Conservation (phyloP, 2,113 vertebrate species). For the Crypturellus undulatus region DNA sequence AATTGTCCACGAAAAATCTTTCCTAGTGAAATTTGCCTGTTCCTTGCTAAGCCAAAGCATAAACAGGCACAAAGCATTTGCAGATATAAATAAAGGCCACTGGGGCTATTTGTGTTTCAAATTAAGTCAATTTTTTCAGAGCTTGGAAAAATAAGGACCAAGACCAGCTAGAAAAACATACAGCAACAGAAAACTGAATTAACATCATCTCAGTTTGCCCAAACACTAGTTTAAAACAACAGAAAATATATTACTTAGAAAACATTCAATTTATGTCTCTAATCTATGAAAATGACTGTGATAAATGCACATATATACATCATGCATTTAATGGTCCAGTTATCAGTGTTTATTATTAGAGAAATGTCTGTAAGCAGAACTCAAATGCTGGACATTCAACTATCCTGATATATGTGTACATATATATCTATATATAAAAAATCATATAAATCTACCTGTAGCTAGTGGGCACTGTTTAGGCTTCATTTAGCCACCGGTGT, state of each 20-base stretch:
- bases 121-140: background rate
- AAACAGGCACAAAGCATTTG: background rate
- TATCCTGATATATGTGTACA: background rate
- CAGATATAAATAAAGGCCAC: background rate
- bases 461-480: background rate
- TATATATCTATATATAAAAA: background rate
- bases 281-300: background rate
- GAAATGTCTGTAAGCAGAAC: background rate
- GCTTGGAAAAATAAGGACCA: background rate
- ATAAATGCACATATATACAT: rapidly evolving
- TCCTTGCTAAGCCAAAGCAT: background rate
- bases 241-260: background rate
- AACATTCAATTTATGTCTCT: background rate
- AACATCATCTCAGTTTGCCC: background rate
- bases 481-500: rapidly evolving
- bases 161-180: background rate
- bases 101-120: background rate
- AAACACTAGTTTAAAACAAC: background rate
- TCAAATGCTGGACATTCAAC: rapidly evolving
- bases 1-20: background rate
- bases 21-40: background rate
- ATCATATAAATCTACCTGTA: too few species aligned
- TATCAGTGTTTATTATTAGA: background rate
- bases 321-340: background rate
- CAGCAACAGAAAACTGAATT: background rate